These are phyloP conservation scores for Hemithea aestivaria DNA, from an alignment of 2,888 invertebrate genomes.

Conservation along the genomic window DNA sequence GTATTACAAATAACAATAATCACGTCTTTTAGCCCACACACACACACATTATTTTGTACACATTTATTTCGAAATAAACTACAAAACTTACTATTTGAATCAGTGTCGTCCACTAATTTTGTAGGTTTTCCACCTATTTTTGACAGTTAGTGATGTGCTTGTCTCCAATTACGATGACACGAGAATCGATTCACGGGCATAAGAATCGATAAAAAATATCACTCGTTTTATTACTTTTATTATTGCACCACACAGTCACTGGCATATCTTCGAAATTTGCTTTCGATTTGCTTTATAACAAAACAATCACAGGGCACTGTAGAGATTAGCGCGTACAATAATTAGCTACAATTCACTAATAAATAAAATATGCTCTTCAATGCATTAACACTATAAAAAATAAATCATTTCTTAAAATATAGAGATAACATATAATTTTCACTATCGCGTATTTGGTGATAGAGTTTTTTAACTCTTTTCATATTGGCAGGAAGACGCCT, in stretches of 20 bases:
- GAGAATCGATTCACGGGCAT: slow-evolving; percentile 50
- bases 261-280: slow-evolving; percentile 50
- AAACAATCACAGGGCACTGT: slow-evolving; percentile 73
- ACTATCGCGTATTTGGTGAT: slow-evolving; percentile 73
- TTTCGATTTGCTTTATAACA: slow-evolving; percentile 56
- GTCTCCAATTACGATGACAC: slow-evolving; percentile 60
- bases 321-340: slow-evolving; percentile 67
- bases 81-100: slow-evolving; percentile 71
- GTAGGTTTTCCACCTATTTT: slow-evolving; percentile 67
- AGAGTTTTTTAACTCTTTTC: slow-evolving; percentile 71
- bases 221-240: slow-evolving; percentile 46
- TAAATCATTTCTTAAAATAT: slow-evolving; percentile 65
- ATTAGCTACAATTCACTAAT: slow-evolving; percentile 76
- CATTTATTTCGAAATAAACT: slow-evolving; percentile 16
- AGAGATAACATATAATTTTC: slow-evolving; percentile 70
- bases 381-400: slow-evolving; percentile 73
- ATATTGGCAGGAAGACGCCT: slow-evolving; percentile 76
- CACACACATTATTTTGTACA: not conserved
- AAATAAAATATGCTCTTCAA: slow-evolving; percentile 70
- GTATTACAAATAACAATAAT: no score
- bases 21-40: no score
- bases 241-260: slow-evolving; percentile 63
- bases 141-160: slow-evolving; percentile 65
- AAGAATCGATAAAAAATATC: slow-evolving; percentile 58
- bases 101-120: slow-evolving; percentile 71